Evolutionary conservation across 2,888 invertebrate genomes (phyloP).

Genomic region (Fragum fragum): DNA sequence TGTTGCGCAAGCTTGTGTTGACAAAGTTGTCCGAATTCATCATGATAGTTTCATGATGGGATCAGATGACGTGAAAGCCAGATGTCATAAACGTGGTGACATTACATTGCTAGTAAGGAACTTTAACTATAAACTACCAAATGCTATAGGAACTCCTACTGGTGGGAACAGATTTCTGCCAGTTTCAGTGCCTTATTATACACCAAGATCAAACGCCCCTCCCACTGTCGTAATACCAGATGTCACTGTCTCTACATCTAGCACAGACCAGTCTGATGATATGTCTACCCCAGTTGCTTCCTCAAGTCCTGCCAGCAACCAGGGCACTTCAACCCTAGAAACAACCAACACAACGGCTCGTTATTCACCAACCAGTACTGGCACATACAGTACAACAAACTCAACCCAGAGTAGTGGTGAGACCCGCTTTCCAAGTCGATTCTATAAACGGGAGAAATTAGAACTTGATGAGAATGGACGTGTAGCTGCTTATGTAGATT

Average conservation of each 20-base stretch:
- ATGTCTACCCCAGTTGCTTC: conserved; percentile 63
- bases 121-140: conserved; percentile 93
- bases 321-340: conserved; percentile 46
- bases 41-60: conserved; percentile 91
- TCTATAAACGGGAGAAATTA: conserved; percentile 78
- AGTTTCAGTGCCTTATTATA: conserved; percentile 70
- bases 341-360: conserved; percentile 53
- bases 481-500: conserved; percentile 94
- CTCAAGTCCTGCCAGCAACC: conserved; percentile 38
- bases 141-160: conserved; percentile 88
- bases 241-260: conserved; percentile 25
- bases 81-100: conserved; percentile 91
- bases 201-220: conserved; percentile 55
- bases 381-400: conserved; percentile 79
- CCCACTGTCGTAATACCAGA: conserved; percentile 68
- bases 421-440: conserved; percentile 74
- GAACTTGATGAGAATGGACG: conserved; percentile 90
- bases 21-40: conserved; percentile 94
- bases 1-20: conserved; percentile 95
- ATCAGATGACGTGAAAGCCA: conserved; percentile 72
- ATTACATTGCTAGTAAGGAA: conserved; percentile 95
- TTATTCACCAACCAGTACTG: conserved; percentile 60
- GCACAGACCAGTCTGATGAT: conserved; percentile 45
- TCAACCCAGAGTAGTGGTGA: conserved; percentile 84
- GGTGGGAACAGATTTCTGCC: conserved; percentile 69